Evolutionary conservation across 2,888 invertebrate species (phyloP).

Genomic region (Yponomeuta sedellus): DNA sequence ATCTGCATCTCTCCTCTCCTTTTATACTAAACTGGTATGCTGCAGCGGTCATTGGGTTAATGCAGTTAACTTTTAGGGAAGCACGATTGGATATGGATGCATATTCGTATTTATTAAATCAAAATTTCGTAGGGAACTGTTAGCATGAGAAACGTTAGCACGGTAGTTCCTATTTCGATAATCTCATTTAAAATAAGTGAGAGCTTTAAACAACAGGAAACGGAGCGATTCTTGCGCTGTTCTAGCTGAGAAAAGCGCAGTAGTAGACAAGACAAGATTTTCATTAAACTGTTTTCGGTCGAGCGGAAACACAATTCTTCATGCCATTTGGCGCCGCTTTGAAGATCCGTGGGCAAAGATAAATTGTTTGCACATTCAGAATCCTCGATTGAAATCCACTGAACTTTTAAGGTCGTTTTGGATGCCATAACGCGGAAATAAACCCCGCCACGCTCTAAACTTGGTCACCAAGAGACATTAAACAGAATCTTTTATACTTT

Average conservation of each 20-base stretch:
- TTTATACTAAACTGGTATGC: background rate
- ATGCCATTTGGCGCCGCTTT: background rate
- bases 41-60: background rate
- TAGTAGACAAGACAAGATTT: background rate
- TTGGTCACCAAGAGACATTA: background rate
- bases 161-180: too few relatives aligned
- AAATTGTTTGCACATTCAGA: background rate
- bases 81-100: background rate
- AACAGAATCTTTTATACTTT: conserved; percentile 5
- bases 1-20: conserved; percentile 1
- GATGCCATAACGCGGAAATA: background rate
- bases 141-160: too few relatives aligned
- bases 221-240: background rate
- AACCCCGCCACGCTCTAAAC: background rate
- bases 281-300: background rate
- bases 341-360: background rate
- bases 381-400: background rate
- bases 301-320: background rate
- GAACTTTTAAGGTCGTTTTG: background rate
- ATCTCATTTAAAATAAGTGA: too few relatives aligned
- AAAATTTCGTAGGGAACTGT: too few relatives aligned
- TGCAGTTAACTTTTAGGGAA: background rate
- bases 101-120: background rate
- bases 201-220: background rate
- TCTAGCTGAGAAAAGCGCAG: background rate